phyloP scores from a whole-genome alignment of 2,797 vertebrate species.

The Margarornis squamiger region DNA sequence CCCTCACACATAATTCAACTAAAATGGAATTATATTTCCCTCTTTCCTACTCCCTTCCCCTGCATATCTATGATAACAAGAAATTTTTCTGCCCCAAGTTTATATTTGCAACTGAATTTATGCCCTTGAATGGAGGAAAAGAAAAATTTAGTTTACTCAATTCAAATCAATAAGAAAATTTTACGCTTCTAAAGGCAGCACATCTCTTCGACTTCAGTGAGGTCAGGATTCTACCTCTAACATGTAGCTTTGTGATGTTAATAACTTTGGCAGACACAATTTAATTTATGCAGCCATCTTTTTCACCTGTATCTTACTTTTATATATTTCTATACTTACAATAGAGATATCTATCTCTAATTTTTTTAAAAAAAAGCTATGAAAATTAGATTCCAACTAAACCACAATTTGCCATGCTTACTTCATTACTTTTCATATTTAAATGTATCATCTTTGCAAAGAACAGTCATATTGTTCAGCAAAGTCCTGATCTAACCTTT shows the following conservation, averaged over 20 bases:
- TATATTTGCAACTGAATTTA: conserved; percentile 1
- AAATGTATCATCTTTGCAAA: conserved; percentile 32
- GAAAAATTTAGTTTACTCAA: conserved; percentile 15
- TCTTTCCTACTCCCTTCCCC: background rate
- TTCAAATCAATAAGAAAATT: conserved; percentile 37
- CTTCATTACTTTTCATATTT: conserved; percentile 64
- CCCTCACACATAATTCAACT: background rate
- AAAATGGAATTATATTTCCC: background rate
- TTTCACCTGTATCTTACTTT: conserved; percentile 54
- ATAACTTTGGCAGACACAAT: conserved; percentile 41
- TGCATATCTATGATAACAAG: background rate
- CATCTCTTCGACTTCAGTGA: conserved; percentile 13
- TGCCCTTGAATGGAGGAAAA: background rate
- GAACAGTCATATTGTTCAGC: background rate
- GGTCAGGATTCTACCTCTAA: conserved; percentile 46
- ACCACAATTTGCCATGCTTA: conserved; percentile 34
- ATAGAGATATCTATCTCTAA: conserved; percentile 62
- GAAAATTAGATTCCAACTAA: conserved; percentile 61
- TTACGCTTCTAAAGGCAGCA: background rate
- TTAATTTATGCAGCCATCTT: conserved; percentile 63
- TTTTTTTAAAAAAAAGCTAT: conserved; percentile 4
- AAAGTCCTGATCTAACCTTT: background rate
- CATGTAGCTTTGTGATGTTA: conserved; percentile 57
- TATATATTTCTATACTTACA: conserved; percentile 34
- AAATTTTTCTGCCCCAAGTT: background rate